Evolutionary conservation across 2,113 vertebrate species (phyloP).

Genomic region (Atractosteus spatula): DNA sequence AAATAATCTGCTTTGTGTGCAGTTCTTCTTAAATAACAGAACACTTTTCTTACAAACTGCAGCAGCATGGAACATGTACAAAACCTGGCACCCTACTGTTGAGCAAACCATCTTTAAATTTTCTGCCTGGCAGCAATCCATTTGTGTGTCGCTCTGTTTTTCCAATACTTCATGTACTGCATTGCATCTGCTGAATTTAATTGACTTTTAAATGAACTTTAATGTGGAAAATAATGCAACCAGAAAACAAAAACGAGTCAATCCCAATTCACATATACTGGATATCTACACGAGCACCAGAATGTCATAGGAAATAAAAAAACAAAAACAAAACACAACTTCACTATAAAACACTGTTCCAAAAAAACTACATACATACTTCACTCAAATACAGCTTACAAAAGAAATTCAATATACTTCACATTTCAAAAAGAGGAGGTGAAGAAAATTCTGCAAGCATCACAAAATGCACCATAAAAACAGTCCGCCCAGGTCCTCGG

Average conservation of each 20-base stretch:
- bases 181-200: constrained; percentile 60
- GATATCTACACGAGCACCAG: too few relatives aligned
- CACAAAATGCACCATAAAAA: too few relatives aligned
- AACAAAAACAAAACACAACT: background rate
- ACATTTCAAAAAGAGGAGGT: too few relatives aligned
- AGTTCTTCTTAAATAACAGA: constrained; percentile 44
- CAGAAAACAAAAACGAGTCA: constrained; percentile 37
- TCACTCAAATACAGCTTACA: too few relatives aligned
- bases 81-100: constrained; percentile 44
- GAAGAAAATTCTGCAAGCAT: too few relatives aligned
- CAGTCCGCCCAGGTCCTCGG: too few relatives aligned
- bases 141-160: constrained; percentile 45
- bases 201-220: constrained; percentile 59
- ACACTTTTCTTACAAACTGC: constrained; percentile 28
- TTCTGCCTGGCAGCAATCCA: constrained; percentile 55
- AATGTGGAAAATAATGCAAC: constrained; percentile 58
- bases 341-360: too few relatives aligned
- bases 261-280: background rate
- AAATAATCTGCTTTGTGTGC: constrained; percentile 41
- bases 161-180: constrained; percentile 56
- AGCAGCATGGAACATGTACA: constrained; percentile 37
- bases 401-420: too few relatives aligned
- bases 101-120: constrained; percentile 52
- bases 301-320: background rate
- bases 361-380: too few relatives aligned